A percentile compares a stretch with the other conserved stretches of the same genome.
Evolutionary conservation across 2,113 vertebrate genomes (phyloP).

Genomic region (Peromyscus californicus): DNA sequence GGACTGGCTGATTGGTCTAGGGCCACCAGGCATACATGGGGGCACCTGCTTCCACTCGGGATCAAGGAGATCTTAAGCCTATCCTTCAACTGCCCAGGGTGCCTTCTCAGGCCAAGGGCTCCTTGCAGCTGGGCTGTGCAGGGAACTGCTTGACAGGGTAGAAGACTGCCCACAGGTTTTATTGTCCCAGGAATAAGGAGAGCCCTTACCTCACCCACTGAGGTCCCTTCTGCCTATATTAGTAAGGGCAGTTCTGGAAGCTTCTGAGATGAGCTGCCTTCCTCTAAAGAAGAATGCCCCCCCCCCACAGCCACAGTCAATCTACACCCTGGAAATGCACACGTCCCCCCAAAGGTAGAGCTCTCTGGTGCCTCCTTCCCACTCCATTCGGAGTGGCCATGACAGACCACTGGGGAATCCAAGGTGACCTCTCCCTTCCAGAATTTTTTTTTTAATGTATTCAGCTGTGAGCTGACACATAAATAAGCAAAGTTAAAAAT

Average conservation of each 20-base stretch:
- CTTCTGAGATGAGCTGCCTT: neutral
- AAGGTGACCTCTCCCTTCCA: neutral
- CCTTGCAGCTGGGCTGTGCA: accelerated
- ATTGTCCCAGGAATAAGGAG: neutral
- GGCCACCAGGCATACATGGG: accelerated
- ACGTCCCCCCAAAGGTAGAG: neutral
- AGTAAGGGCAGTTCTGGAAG: neutral
- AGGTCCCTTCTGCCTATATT: no score
- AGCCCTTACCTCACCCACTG: neutral
- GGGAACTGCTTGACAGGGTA: neutral
- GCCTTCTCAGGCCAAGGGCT: neutral
- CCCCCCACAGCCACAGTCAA: no score
- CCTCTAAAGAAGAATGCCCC: neutral
- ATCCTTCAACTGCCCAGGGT: neutral
- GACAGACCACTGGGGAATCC: neutral
- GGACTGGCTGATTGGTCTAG: neutral
- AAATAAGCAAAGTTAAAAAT: neutral
- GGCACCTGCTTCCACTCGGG: neutral
- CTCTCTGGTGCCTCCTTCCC: accelerated
- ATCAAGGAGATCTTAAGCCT: neutral
- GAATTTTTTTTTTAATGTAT: neutral
- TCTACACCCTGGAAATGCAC: neutral
- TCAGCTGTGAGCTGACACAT: neutral
- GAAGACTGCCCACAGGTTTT: neutral
- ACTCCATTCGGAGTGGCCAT: accelerated